phyloP scores from a whole-genome alignment of 2,888 invertebrate genomes.

The Cosmorhoe ocellata region DNA sequence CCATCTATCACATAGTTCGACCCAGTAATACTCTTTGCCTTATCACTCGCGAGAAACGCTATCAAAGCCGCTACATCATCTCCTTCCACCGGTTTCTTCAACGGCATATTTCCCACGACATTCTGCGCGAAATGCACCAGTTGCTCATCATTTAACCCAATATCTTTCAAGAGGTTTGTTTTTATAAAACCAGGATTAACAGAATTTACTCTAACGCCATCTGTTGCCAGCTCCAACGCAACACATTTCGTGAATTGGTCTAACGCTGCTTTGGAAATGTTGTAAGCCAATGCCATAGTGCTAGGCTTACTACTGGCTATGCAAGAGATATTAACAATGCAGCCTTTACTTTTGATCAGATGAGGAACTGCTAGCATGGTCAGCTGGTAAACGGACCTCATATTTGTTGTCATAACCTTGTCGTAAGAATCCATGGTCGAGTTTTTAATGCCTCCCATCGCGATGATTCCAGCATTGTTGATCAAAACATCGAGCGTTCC shows the following conservation, averaged over 20 bases:
- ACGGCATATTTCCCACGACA: conserved; percentile 88
- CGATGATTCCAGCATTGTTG: conserved; percentile 93
- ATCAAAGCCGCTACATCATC: conserved; percentile 95
- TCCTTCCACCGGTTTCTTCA: conserved; percentile 90
- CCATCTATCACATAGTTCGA: conserved; percentile 72
- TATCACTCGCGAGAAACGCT: conserved; percentile 92
- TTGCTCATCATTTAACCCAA: conserved; percentile 84
- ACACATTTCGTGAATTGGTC: conserved; percentile 96
- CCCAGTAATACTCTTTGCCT: conserved; percentile 94
- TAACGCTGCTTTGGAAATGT: conserved; percentile 94
- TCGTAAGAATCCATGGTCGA: conserved; percentile 92
- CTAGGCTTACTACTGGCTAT: conserved; percentile 86
- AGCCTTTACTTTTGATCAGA: conserved; percentile 89
- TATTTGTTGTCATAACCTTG: conserved; percentile 92
- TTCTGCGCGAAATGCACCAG: conserved; percentile 87
- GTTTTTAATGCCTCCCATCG: conserved; percentile 90
- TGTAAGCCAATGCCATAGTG: conserved; percentile 92
- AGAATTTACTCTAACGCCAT: conserved; percentile 92
- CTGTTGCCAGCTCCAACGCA: conserved; percentile 91
- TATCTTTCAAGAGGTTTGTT: conserved; percentile 91
- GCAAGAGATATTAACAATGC: conserved; percentile 95
- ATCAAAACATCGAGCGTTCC: conserved; percentile 89
- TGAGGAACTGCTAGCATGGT: conserved; percentile 93
- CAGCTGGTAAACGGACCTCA: conserved; percentile 89
- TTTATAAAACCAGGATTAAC: conserved; percentile 97